Conservation (phyloP, 2,888 invertebrate genomes). For the Lasioglossum vierecki region DNA sequence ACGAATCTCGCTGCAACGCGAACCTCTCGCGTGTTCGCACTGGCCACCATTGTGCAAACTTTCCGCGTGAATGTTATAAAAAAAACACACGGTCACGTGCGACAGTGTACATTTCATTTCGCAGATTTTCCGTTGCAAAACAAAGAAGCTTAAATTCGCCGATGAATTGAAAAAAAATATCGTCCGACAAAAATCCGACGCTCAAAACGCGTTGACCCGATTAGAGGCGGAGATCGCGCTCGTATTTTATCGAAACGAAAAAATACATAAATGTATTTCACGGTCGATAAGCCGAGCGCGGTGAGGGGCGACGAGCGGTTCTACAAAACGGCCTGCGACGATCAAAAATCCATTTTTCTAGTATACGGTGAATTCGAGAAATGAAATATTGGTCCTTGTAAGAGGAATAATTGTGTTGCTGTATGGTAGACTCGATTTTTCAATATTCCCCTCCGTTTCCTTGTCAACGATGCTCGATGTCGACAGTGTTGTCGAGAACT, state of each 20-base stretch:
- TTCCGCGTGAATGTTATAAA: background rate
- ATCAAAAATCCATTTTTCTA: background rate
- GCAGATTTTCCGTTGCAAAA: background rate
- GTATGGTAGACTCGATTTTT: too few relatives aligned
- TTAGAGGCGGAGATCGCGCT: background rate
- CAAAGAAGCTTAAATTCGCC: background rate
- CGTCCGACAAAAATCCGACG: background rate
- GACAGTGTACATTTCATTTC: slow-evolving; percentile 10
- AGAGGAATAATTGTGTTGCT: too few relatives aligned
- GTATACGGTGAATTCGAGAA: background rate
- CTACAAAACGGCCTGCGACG: background rate
- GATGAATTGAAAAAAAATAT: background rate
- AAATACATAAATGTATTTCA: background rate
- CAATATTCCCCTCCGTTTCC: background rate
- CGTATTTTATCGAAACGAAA: slow-evolving; percentile 4
- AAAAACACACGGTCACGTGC: background rate
- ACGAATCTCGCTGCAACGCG: background rate
- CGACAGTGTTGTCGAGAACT: background rate
- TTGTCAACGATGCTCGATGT: background rate
- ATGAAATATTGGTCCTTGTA: background rate
- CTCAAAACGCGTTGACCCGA: background rate
- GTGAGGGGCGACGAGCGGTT: background rate
- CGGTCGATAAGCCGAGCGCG: background rate
- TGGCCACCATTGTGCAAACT: background rate
- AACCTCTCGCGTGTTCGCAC: background rate